Evolutionary conservation across 2,888 invertebrate species (phyloP), one percentile per base, ranked within the genome.

Genomic region (Harpalus rubripes): DNA sequence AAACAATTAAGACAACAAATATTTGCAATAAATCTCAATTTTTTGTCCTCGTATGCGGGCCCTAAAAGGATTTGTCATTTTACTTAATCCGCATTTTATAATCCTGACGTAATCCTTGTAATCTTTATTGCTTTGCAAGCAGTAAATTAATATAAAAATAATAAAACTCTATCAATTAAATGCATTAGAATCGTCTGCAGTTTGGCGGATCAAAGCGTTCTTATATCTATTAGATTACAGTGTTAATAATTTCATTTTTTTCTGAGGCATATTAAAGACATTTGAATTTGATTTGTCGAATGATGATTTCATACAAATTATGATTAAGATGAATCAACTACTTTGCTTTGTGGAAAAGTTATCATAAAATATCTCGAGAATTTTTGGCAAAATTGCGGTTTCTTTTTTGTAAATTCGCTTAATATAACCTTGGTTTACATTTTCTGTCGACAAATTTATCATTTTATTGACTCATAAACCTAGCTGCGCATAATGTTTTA

Each of bases 231-330:
- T 39, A 63, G 63, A 63, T 78, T 58, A 78, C 58, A 58, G 58
- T 26, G 56, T 22, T 78, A 78, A 12, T 58, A 78, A 78, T 78
- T 58, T 80, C 15, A 59, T 80, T 41, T 61, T 79, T 59, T 32
- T 61, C 32, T 3, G 22, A 41, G 32, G 41, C 74, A 52, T 32
- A 32, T 32, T 32, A 16, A 1, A 16, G 15, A 16, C 39, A 39
- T 39, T 63, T 39, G 32, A 8, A 63, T 63, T 63, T 63, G 18
- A 63, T 79, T 79, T 80, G 7, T 16, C 7, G 32, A 61, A 32
- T 61, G 80, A 80, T 80, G 80, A 80, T 61, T 80, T 80, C 80
- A 80, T 61, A 39, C 80, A 12, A 61, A 61, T 80, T 80, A 80
- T 15, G 39, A 61, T 80, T 80, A 80, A 39, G 59, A 80, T 52